These are phyloP conservation scores for Rhamnusium bicolor DNA, from an alignment of 2,888 invertebrate species.

Conservation along the genomic window DNA sequence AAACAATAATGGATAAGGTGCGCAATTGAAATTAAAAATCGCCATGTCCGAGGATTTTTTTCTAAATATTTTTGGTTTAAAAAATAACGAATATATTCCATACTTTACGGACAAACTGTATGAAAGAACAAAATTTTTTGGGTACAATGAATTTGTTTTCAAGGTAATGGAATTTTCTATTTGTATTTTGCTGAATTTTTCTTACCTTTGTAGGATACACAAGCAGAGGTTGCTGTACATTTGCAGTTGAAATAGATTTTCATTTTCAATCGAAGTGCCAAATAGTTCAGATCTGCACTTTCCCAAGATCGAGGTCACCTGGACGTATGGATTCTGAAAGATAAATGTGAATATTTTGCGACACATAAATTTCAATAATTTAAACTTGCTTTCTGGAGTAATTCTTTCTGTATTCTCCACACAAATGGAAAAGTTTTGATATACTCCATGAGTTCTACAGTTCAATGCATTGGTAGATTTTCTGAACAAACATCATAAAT, in stretches of 20 bases:
- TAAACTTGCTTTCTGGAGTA: conserved; percentile 9
- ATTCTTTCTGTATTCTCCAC: not conserved
- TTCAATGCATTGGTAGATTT: not conserved
- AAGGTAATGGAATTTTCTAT: too few relatives aligned
- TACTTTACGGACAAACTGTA: too few relatives aligned
- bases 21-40: too few relatives aligned
- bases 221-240: not conserved
- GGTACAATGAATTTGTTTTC: too few relatives aligned
- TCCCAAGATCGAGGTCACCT: not conserved
- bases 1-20: too few relatives aligned
- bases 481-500: conserved; percentile 13
- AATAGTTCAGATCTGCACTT: not conserved
- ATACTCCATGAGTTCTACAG: not conserved
- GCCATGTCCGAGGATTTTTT: too few relatives aligned
- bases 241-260: not conserved
- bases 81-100: too few relatives aligned
- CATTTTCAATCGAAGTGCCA: not conserved
- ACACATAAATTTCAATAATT: conserved; percentile 25
- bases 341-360: conserved; percentile 15
- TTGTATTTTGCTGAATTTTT: not conserved
- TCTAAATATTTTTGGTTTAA: too few relatives aligned
- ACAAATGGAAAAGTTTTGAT: not conserved
- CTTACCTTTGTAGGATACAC: not conserved
- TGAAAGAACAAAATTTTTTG: too few relatives aligned
- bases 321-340: not conserved